Evolutionary conservation across 2,113 vertebrate species (phyloP), one percentile per base, ranked within the genome.

Genomic region (Paradoxurus hermaphroditus): DNA sequence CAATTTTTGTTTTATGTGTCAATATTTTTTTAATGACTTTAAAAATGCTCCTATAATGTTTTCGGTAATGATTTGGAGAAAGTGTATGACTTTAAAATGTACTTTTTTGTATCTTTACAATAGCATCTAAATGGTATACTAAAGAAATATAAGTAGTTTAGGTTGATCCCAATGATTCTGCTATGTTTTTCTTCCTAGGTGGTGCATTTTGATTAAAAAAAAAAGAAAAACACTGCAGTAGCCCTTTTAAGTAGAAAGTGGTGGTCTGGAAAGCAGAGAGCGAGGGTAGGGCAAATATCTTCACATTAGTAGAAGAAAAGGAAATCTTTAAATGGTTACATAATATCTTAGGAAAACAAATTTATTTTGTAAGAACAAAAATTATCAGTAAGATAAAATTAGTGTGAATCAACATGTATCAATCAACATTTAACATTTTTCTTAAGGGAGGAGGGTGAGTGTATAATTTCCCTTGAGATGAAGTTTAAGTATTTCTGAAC

Each of bases 1-100:
- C 12, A 23, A 29, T 86, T 97, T 97, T 93, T 86, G 51, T 93
- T 96, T 94, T 86, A 73, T 82, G 7, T 96, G 97, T 98, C 91
- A 92, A 93, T 41, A 41, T 12, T 92, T n/a, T 95, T 94, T 79
- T 13, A 83, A 0, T 15, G 94, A 75, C 44, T 95, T 97, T 90
- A 89, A 46, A 75, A 96, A 46, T 0, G 1, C 97, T 31, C 73
- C 46, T 51, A 93, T 34, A 96, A 62, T 41, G 49, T 94, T 39
- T 97, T 98, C 70, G 75, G 23, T 67, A 91, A 91, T n/a, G 41
- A 53, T 96, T 72, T 88, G 87, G 73, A 97, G 77, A 97, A 94
- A 84, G 44, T 87, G 7, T 70, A 63, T 36, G 39, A 19, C 36
- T 91, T 46, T 90, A 49, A 72, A 96, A 70, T 23, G 21, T 90